Base-by-base conservation (phyloP, 2,888 invertebrate species). In the Euplexia lucipara region DNA sequence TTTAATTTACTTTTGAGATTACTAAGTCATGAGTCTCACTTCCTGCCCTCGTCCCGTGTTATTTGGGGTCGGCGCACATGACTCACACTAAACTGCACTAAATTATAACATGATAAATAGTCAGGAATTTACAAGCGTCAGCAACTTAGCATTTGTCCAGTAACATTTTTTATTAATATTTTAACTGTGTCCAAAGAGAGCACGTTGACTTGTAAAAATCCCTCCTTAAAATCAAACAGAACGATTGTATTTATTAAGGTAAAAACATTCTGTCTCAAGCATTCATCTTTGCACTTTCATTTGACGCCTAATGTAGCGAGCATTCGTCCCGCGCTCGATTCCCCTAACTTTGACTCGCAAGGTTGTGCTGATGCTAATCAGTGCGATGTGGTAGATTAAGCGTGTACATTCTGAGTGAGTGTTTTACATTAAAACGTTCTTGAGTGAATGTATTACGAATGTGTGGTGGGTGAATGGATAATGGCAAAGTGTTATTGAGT, bases 271-370 rank as follows among this genome's bases (percentile, higher is more conserved):
- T 3, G 0, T 47, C 39, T 8, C 1, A 8, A 59, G 71, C 52
- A 73, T 77, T 58, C 73, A 72, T 59, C 75, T 74, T 59, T 69
- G 57, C 70, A 67, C 78, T 78, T 83, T 83, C 82, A 85, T 83
- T 83, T 81, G 67, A 70, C 70, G 79, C 77, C 75, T 85, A 87
- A 86, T 88, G 83, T 84, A 72, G 68, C 83, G 78, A 79, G 69
- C 30, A 32, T 41, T 54, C 47, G 26, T 54, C 37, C 20, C 61
- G 59, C 52, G 54, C 65, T 73, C 67, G 63, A 67, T 79, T 71
- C 75, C 60, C 58, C 67, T 67, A 78, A 75, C 63, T 75, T 61
- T 68, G 67, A 74, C 75, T 77, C 65, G 59, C 68, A 48, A 54
- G 52, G 73, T 59, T 70, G 70, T 48, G 39, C 45, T 53, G 73